Conservation (phyloP, 2,888 invertebrate genomes). For the Brachyptera risi region DNA sequence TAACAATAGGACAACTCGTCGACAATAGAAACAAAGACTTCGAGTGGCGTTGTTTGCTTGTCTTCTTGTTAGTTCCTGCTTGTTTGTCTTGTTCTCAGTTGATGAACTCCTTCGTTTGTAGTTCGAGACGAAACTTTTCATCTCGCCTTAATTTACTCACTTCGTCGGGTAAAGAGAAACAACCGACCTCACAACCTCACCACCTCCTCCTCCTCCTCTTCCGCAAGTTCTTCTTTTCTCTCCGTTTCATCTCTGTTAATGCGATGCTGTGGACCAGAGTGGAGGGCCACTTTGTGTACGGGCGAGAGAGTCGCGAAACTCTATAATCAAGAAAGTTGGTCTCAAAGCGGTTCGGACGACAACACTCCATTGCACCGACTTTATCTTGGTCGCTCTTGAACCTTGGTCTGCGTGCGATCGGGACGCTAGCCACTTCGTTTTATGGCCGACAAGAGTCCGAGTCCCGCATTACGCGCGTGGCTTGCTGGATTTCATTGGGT, state of each 20-base stretch:
- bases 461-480: too few relatives aligned
- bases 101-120: constrained; percentile 12
- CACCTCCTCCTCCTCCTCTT: too few relatives aligned
- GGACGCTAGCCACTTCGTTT: too few relatives aligned
- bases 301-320: constrained; percentile 16
- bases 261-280: background rate
- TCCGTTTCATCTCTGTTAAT: constrained; percentile 1
- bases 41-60: background rate
- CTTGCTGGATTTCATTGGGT: too few relatives aligned
- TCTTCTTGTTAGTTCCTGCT: constrained; percentile 1
- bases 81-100: constrained; percentile 14
- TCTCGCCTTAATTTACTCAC: constrained; percentile 18
- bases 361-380: constrained; percentile 16
- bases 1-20: constrained; percentile 7
- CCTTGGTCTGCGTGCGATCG: too few relatives aligned
- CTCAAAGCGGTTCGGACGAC: constrained; percentile 21
- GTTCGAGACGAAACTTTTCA: constrained; percentile 11
- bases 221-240: background rate
- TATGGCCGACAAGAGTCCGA: too few relatives aligned
- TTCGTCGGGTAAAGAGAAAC: constrained; percentile 8
- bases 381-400: constrained; percentile 5
- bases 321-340: constrained; percentile 19
- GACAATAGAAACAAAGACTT: constrained; percentile 17
- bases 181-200: background rate
- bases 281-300: constrained; percentile 4